phyloP scores from a whole-genome alignment of 2,888 invertebrate genomes.

The Stegana nigrithorax region DNA sequence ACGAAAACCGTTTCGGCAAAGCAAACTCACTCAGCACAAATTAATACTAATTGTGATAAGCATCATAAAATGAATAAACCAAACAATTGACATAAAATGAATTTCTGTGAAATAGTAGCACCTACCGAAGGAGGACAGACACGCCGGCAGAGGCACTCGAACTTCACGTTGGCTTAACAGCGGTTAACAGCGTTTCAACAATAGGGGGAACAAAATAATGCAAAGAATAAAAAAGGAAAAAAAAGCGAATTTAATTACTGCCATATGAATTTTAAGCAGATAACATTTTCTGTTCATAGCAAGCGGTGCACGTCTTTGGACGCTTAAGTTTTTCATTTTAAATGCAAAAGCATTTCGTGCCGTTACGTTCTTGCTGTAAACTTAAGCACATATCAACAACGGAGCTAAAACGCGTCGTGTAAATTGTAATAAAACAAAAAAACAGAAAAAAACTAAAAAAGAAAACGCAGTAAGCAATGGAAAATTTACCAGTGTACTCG shows the following conservation, averaged over 20 bases:
- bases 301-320: slow-evolving; percentile 7
- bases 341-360: too few relatives aligned
- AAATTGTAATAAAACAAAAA: neutral
- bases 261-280: slow-evolving; percentile 23
- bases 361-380: too few relatives aligned
- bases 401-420: neutral
- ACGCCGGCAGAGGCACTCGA: too few relatives aligned
- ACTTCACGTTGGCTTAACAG: slow-evolving; percentile 14
- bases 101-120: neutral
- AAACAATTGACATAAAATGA: slow-evolving; percentile 20
- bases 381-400: too few relatives aligned
- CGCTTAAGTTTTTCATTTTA: too few relatives aligned
- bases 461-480: slow-evolving; percentile 38
- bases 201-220: slow-evolving; percentile 4
- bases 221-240: neutral
- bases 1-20: neutral
- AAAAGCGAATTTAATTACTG: slow-evolving; percentile 20
- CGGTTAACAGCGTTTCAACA: slow-evolving; percentile 16
- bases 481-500: slow-evolving; percentile 52
- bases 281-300: slow-evolving; percentile 24
- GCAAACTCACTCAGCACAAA: slow-evolving; percentile 30
- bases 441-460: neutral
- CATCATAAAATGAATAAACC: slow-evolving; percentile 37
- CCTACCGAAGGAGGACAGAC: neutral
- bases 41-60: slow-evolving; percentile 51